Conservation (phyloP, 2,888 invertebrate species). For the Pocota personata region DNA sequence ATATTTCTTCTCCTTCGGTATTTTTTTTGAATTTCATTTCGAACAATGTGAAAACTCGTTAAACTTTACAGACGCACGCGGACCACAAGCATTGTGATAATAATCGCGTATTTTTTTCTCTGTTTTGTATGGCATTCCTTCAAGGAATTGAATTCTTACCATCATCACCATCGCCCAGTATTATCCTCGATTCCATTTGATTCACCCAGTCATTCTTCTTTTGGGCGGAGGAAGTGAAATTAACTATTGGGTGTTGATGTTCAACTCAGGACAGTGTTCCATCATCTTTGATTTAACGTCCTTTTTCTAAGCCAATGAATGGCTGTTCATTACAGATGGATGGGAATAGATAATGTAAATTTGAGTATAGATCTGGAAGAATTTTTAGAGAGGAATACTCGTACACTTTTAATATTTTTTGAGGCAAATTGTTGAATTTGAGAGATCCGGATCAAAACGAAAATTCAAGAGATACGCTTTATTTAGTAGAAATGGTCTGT, state of each 20-base stretch:
- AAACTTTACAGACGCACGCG: constrained; percentile 42
- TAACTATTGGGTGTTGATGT: constrained; percentile 61
- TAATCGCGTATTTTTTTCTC: constrained; percentile 30
- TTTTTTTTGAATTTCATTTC: constrained; percentile 17
- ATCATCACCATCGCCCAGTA: constrained; percentile 12
- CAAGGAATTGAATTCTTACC: constrained; percentile 61
- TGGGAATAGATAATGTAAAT: constrained; percentile 40
- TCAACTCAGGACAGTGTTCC: constrained; percentile 34
- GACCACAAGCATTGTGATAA: constrained; percentile 56
- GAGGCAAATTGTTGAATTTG: neutral
- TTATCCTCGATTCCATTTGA: constrained; percentile 44
- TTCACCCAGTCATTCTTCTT: constrained; percentile 27
- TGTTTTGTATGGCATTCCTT: constrained; percentile 24
- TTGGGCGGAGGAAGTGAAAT: constrained; percentile 20
- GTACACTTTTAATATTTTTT: neutral
- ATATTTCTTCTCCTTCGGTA: neutral
- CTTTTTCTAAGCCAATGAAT: constrained; percentile 44
- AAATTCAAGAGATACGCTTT: neutral
- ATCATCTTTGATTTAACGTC: constrained; percentile 37
- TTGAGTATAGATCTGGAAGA: neutral
- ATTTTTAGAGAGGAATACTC: neutral
- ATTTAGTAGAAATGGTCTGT: neutral
- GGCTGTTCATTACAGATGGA: constrained; percentile 51
- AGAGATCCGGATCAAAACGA: neutral
- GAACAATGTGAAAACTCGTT: constrained; percentile 67